Base-by-base conservation (phyloP, 2,113 vertebrate genomes). In the Rhabdomys dilectus region DNA sequence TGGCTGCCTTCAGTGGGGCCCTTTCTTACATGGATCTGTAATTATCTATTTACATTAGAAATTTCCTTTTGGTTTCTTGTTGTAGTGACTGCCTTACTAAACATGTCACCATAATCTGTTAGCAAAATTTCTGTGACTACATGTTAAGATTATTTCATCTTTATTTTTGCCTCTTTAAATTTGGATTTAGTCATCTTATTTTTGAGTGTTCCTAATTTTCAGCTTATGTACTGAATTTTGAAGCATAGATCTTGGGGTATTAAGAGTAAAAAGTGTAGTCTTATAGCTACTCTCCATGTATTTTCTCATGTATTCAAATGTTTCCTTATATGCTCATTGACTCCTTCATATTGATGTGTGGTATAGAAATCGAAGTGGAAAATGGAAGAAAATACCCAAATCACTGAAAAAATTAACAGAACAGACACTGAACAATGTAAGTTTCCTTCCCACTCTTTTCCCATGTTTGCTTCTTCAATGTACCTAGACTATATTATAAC, bases 41-140 rank as follows among this genome's bases (percentile, higher is more conserved):
- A 82, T 13, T 76, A 31, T 66, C 22, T 82, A 88, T 48, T 70
- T 88, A 85, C n/a, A 19, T 94, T 80, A 81, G 9, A 96, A 68
- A 97, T 97, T 98, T 93, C 12, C 12, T 34, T 97, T 97, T 88
- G 91, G 78, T 94, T 98, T 92, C 95, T 97, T 97, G 64, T 91
- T 95, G 64, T 42, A 53, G 89, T 88, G 34, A 97, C 86, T 96
- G 95, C 96, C 95, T 97, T 96, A 97, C 96, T 97, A 93, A 64
- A n/a, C 91, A 77, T 42, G 66, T 42, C 29, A 85, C 91, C 31
- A 66, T 97, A 78, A 92, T 97, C 78, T 93, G 96, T 97, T 94
- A 93, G 88, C 80, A 94, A 97, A 98, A 94, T 3, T 3, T 81
- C 11, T 73, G 5, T 36, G 56, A 64, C 16, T 51, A 21, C 60